Base-by-base conservation (phyloP, 2,888 invertebrate genomes). In the Himalopsyche japonica region DNA sequence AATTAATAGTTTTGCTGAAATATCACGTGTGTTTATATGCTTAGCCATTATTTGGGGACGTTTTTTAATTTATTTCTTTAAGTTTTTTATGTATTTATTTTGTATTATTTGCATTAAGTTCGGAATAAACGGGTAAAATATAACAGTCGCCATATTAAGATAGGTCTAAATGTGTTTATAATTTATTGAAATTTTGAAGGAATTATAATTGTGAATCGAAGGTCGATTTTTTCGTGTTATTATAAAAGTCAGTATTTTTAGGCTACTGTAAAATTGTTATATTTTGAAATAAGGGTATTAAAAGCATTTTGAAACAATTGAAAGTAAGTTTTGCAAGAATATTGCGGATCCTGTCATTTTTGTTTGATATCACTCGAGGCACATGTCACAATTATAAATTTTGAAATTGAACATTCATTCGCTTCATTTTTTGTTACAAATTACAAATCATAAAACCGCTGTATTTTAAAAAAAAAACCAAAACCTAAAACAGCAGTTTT, bases 51-150 rank as follows among this genome's bases (percentile, higher is more conserved):
- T 43, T 43, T 43, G 43, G n/a, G 43, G 43, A 43, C 7, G 5
- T 43, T 43, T 43, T 43, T 43, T 6, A 10, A 43, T 43, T 43
- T 43, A 43, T 43, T 43, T 43, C 15, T 48, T 6, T 76, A 32
- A 27, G 27, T 30, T 79, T 27, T 79, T 30, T 79, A 79, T 18
- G 30, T 79, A 79, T 20, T 48, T 3, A 47, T 79, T n/a, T 1
- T 18, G 10, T 37, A 37, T 37, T 10, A 27, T 79, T 49, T 79
- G 79, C 49, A 79, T 49, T 49, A 79, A 30, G 49, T 79, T 79
- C 79, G 79, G 79, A 79, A 32, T 49, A 79, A 49, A 32, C 79
- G 79, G 79, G 79, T 79, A 79, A 43, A 43, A 43, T 43, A 43
- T 43, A 3, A 43, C 12, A 43, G 43, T 43, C 43, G 15, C 43